A percentile compares a stretch with the other conserved stretches of the same genome.
Evolutionary conservation across 2,888 invertebrate species (phyloP).

Genomic region (Luperina nickerlii): DNA sequence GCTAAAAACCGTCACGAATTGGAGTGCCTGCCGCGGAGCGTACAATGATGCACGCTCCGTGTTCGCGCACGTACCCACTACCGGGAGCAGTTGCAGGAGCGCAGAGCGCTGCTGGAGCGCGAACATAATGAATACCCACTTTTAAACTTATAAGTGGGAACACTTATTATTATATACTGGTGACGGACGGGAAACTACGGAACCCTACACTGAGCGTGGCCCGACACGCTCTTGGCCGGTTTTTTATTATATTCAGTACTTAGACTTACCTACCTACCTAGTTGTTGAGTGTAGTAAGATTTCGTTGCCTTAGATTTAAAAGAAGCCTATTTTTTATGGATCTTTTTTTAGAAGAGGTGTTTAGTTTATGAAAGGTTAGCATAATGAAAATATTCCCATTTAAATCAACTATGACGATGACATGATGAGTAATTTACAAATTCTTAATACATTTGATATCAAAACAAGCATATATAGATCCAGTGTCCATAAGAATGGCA

Average conservation of each 20-base stretch:
- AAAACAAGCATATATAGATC: constrained; percentile 27
- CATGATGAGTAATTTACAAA: constrained; percentile 8
- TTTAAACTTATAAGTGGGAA: too few species aligned
- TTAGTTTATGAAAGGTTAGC: not conserved
- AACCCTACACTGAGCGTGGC: too few species aligned
- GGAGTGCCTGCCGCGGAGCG: too few species aligned
- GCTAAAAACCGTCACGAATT: too few species aligned
- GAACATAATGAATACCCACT: too few species aligned
- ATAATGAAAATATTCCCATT: constrained; percentile 1
- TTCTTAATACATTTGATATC: constrained; percentile 4
- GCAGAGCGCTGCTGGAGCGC: too few species aligned
- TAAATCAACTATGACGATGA: not conserved
- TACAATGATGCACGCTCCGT: too few species aligned
- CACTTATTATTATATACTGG: too few species aligned
- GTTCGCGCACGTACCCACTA: too few species aligned
- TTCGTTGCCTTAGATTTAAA: not conserved
- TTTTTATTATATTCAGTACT: not conserved
- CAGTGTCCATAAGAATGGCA: constrained; percentile 37
- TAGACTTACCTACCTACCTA: not conserved
- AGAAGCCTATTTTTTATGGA: not conserved
- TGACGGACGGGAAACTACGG: too few species aligned
- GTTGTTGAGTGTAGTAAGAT: not conserved
- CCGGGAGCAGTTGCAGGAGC: too few species aligned
- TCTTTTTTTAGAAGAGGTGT: not conserved
- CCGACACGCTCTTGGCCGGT: too few species aligned